Evolutionary conservation across 2,113 vertebrate species (phyloP).

Genomic region (Podarcis cretensis): DNA sequence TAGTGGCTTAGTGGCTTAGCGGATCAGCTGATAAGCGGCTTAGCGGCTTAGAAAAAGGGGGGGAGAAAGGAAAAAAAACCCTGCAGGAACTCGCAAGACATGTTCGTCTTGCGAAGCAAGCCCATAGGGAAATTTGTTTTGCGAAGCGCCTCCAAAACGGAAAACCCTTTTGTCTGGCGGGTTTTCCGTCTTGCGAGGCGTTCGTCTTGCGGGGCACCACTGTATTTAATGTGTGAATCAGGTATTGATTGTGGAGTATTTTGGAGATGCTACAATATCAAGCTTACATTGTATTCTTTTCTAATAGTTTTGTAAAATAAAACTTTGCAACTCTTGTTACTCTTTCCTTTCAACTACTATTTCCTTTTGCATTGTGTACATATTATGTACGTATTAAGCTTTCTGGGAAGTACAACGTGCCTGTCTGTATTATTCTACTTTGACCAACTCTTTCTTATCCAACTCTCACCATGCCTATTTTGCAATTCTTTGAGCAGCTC

Average conservation of each 20-base stretch:
- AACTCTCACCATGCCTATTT: not conserved
- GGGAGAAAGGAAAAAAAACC: no score
- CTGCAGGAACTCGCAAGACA: no score
- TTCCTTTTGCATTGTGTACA: not conserved
- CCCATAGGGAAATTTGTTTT: no score
- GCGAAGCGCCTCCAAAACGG: no score
- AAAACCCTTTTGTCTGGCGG: no score
- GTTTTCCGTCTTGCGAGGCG: no score
- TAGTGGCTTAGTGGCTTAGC: no score
- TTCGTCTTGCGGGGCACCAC: no score
- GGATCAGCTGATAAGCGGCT: no score
- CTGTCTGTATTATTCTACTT: not conserved
- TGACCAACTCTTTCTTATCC: not conserved
- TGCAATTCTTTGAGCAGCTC: not conserved
- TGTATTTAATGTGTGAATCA: not conserved
- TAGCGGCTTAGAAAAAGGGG: no score
- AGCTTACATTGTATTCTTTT: not conserved
- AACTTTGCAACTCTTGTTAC: not conserved
- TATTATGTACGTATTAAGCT: not conserved
- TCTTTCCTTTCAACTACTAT: not conserved
- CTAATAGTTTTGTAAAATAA: not conserved
- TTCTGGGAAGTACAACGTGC: not conserved
- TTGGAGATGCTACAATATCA: not conserved
- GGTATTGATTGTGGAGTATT: not conserved
- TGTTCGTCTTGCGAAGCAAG: no score